Evolutionary conservation across 2,888 invertebrate species (phyloP).

Genomic region (Melanargia galathea): DNA sequence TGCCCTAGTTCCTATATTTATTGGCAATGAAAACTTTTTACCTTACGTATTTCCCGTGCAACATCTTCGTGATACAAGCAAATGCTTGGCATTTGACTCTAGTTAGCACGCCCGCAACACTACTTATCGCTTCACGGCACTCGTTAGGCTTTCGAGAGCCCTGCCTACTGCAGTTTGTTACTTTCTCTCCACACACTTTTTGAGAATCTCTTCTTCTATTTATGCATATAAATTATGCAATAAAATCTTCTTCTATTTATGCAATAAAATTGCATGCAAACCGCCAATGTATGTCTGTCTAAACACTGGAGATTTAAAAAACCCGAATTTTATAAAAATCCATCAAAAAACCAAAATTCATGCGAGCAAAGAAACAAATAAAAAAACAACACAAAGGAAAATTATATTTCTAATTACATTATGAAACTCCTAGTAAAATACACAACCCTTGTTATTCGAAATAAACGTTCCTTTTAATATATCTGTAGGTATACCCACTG

Average conservation of each 20-base stretch:
- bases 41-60: conserved; percentile 2
- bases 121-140: conserved; percentile 58
- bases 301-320: no score
- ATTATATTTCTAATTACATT: not conserved
- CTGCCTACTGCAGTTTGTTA: conserved; percentile 61
- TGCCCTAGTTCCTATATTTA: no score
- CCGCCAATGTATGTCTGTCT: no score
- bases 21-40: no score
- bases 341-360: no score
- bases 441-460: not conserved
- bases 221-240: no score
- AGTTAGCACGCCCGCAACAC: conserved; percentile 62
- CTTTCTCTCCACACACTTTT: conserved; percentile 47
- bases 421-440: not conserved
- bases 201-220: conserved; percentile 24
- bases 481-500: not conserved
- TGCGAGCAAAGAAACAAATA: conserved; percentile 25
- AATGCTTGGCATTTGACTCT: conserved; percentile 42
- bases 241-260: no score
- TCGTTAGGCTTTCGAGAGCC: conserved; percentile 63
- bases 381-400: conserved; percentile 56
- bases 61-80: conserved; percentile 29
- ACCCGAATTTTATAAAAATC: no score
- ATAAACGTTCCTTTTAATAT: not conserved
- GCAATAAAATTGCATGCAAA: no score